These are phyloP conservation scores for Tethea ocularis DNA, from an alignment of 2,888 invertebrate genomes.

Conservation along the genomic window DNA sequence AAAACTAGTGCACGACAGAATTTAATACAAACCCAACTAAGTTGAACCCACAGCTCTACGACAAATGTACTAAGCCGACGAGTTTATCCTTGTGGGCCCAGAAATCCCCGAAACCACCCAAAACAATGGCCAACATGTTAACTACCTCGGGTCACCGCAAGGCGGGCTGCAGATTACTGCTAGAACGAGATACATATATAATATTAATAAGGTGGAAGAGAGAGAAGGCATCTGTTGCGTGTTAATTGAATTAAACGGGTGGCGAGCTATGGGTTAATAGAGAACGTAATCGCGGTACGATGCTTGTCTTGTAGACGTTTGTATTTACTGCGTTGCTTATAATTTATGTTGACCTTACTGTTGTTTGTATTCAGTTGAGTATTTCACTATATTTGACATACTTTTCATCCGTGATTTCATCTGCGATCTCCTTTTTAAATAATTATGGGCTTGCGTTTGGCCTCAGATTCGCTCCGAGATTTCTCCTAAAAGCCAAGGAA, in stretches of 20 bases:
- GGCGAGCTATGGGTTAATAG: slow-evolving; percentile 49
- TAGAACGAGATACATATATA: slow-evolving; percentile 22
- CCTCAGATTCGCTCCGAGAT: too few relatives aligned
- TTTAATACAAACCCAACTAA: not conserved
- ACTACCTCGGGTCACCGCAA: slow-evolving; percentile 65
- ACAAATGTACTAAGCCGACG: slow-evolving; percentile 54
- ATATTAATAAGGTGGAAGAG: slow-evolving; percentile 19
- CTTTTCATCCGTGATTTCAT: too few relatives aligned
- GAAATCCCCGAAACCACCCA: slow-evolving; percentile 34
- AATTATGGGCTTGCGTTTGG: too few relatives aligned
- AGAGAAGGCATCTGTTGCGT: slow-evolving; percentile 28
- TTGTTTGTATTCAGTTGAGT: not conserved
- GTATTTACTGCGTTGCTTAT: slow-evolving; percentile 16
- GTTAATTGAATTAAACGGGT: slow-evolving; percentile 52
- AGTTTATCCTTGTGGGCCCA: slow-evolving; percentile 50
- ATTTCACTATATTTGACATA: not conserved
- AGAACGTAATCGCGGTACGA: slow-evolving; percentile 43
- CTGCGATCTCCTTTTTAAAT: too few relatives aligned
- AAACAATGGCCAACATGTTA: slow-evolving; percentile 72
- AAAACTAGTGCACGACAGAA: not conserved
- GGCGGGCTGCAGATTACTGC: slow-evolving; percentile 44
- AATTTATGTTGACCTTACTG: slow-evolving; percentile 14
- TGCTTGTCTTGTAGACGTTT: slow-evolving; percentile 31
- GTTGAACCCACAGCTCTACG: slow-evolving; percentile 22
- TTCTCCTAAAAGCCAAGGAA: too few relatives aligned